Conservation (phyloP, 1,140 invertebrate species). For the Bombus superbus region DNA sequence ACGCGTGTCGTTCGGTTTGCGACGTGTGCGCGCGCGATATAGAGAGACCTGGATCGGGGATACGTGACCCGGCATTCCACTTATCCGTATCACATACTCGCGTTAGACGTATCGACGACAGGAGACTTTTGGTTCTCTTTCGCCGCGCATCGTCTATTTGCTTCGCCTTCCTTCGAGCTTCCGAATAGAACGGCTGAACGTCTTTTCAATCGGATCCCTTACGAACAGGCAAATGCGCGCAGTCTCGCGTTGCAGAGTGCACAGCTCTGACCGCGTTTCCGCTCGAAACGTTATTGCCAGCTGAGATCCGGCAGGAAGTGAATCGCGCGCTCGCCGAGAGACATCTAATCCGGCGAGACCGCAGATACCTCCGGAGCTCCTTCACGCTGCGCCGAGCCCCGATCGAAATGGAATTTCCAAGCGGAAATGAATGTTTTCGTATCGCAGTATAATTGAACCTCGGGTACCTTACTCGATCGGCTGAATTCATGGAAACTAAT, state of each 20-base stretch:
- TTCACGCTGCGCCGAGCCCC: not conserved
- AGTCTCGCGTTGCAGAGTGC: slow-evolving; percentile 44
- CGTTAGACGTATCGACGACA: slow-evolving; percentile 29
- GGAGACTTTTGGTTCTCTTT: not conserved
- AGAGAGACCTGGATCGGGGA: not conserved
- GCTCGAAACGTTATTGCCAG: slow-evolving; percentile 37
- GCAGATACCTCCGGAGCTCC: not conserved
- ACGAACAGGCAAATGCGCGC: slow-evolving; percentile 16
- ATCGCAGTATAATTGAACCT: not conserved
- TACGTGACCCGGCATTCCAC: slow-evolving; percentile 33
- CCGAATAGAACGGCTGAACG: too few species aligned
- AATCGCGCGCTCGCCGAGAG: not conserved
- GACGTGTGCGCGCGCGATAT: not conserved
- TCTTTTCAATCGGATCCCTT: slow-evolving; percentile 36
- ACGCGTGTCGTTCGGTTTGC: not conserved
- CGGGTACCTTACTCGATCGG: not conserved
- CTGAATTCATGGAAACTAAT: not conserved
- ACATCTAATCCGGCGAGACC: slow-evolving; percentile 53
- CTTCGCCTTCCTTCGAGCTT: slow-evolving; percentile 26
- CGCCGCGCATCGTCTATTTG: not conserved
- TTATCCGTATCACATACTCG: slow-evolving; percentile 29
- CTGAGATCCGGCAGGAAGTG: slow-evolving; percentile 49
- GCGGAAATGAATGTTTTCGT: slow-evolving; percentile 18
- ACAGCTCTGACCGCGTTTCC: too few species aligned
- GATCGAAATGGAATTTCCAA: slow-evolving; percentile 23